Evolutionary conservation across 2,888 invertebrate genomes (phyloP), one percentile per base, ranked within the genome.

Genomic region (Brachycybe producta): DNA sequence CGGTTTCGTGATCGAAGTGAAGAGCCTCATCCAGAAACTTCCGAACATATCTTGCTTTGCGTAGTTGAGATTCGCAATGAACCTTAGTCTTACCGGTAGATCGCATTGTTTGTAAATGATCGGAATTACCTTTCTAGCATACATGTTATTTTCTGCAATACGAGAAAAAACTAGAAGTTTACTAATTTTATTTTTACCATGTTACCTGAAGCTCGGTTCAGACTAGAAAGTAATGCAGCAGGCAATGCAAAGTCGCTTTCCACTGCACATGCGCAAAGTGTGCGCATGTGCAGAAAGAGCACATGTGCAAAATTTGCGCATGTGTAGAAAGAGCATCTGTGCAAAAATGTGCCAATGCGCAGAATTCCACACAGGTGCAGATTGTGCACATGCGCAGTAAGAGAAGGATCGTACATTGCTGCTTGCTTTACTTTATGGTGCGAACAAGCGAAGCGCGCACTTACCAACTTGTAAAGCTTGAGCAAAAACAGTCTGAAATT

Each of bases 401-500:
- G n/a, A n/a, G n/a, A n/a, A n/a, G n/a, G n/a, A n/a, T n/a, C n/a
- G n/a, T n/a, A n/a, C n/a, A n/a, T n/a, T n/a, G n/a, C n/a, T n/a
- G n/a, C n/a, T n/a, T n/a, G n/a, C n/a, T n/a, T n/a, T n/a, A n/a
- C n/a, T n/a, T n/a, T n/a, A n/a, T n/a, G n/a, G n/a, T n/a, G n/a
- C n/a, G n/a, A n/a, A n/a, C n/a, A n/a, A n/a, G n/a, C n/a, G n/a
- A 2, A 2, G 17, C 7, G 13, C n/a, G 5, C 19, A 41, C 40
- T 28, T 42, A 49, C 49, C 49, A 41, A 49, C 49, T 5, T 40
- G 30, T 24, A 39, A 17, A 19, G 49, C 49, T 40, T 49, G 49
- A 21, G 49, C 49, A n/a, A 49, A 28, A 17, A 49, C 30, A 5
- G 49, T 39, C 21, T 40, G 40, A 15, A 41, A 49, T 30, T 49